Percentiles rank a stretch among this genome's conserved stretches.
Evolutionary conservation across 2,113 vertebrate genomes (phyloP).

Genomic region (Coryphaenoides rupestris): DNA sequence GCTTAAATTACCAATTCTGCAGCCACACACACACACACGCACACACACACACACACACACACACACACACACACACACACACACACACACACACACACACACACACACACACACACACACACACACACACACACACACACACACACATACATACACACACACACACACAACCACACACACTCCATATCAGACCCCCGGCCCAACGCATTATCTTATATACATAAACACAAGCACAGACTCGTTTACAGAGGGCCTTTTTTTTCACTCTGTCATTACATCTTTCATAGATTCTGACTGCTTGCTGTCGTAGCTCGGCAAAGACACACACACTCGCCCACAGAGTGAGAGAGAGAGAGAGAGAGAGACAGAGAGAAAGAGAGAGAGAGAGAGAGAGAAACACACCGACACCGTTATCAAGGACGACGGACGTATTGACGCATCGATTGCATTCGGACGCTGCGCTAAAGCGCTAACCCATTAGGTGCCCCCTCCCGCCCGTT

Average conservation of each 20-base stretch:
- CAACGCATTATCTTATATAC: slow-evolving; percentile 26
- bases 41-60: too few species aligned
- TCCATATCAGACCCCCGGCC: slow-evolving; percentile 35
- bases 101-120: too few species aligned
- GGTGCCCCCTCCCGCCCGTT: too few species aligned
- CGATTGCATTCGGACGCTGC: slow-evolving; percentile 47
- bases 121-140: too few species aligned
- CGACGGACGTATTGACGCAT: slow-evolving; percentile 31
- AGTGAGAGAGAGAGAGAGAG: too few species aligned
- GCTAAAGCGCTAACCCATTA: slow-evolving; percentile 50
- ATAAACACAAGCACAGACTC: slow-evolving; percentile 28
- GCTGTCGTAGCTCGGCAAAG: slow-evolving; percentile 35
- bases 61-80: slow-evolving; percentile 18
- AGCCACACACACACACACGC: too few species aligned
- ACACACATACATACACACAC: neutral
- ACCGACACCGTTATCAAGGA: too few species aligned
- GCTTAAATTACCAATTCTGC: slow-evolving; percentile 48
- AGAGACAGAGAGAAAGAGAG: too few species aligned
- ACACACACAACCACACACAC: slow-evolving; percentile 12
- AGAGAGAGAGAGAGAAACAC: too few species aligned
- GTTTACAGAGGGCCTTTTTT: slow-evolving; percentile 39
- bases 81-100: too few species aligned
- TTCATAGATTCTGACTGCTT: slow-evolving; percentile 55
- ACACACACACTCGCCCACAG: slow-evolving; percentile 27
- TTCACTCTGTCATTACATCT: slow-evolving; percentile 59